Evolutionary conservation across 2,888 invertebrate genomes (phyloP).

Genomic region (Caenorhabditis wallacei): DNA sequence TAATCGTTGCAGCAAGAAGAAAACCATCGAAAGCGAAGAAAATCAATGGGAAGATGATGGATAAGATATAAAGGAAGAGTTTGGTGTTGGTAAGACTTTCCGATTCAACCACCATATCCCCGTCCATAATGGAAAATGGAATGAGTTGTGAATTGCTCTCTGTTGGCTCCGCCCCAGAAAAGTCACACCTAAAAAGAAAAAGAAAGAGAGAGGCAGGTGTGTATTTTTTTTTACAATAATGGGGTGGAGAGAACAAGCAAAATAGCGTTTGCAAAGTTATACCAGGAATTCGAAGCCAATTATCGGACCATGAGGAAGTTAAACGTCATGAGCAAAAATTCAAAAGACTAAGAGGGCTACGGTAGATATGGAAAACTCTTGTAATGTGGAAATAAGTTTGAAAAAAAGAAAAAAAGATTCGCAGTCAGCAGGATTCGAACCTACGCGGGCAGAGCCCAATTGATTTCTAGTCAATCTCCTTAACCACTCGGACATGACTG

Average conservation of each 20-base stretch:
- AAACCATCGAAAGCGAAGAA: constrained; percentile 12
- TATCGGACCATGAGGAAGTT: background rate
- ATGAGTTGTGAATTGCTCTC: background rate
- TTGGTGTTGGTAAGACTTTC: background rate
- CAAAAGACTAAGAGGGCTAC: background rate
- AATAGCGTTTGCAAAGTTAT: background rate
- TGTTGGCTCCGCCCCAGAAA: constrained; percentile 1
- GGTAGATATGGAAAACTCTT: no score
- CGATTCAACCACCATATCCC: background rate
- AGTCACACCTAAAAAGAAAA: background rate
- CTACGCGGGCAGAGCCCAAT: constrained; percentile 83
- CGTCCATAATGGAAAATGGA: background rate
- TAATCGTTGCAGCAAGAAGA: background rate
- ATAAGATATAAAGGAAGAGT: background rate
- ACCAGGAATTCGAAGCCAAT: background rate
- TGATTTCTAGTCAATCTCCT: constrained; percentile 83
- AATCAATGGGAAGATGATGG: constrained; percentile 3
- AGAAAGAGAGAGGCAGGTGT: background rate
- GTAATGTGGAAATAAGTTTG: no score
- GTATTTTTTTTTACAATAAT: constrained; percentile 1
- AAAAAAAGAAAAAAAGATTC: background rate
- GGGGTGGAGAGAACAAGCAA: background rate
- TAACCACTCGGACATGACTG: constrained; percentile 83
- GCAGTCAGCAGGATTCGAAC: constrained; percentile 70
- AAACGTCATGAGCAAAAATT: background rate